A percentile compares a stretch with the other conserved stretches of the same genome.
Evolutionary conservation across 2,888 invertebrate species (phyloP).

Genomic region (Oasisia sp.): DNA sequence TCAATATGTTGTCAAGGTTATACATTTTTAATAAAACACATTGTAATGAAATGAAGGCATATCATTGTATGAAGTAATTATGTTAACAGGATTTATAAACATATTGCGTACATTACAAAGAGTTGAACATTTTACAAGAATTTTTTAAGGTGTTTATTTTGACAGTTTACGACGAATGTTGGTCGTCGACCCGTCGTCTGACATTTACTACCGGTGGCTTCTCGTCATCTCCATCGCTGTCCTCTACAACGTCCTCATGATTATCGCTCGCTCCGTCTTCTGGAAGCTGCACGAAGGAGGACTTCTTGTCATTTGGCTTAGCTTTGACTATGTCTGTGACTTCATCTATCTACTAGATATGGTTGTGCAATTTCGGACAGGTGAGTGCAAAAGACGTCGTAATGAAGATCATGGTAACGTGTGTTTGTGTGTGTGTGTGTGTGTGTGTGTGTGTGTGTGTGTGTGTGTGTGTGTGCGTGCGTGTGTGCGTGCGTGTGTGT

Average conservation of each 20-base stretch:
- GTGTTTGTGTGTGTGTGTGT: not conserved
- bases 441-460: not conserved
- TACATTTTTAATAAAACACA: too few relatives aligned
- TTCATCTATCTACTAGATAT: conserved; percentile 87
- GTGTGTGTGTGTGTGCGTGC: not conserved
- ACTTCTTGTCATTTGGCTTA: conserved; percentile 75
- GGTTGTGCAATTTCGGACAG: conserved; percentile 88
- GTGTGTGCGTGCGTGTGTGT: not conserved
- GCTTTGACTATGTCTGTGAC: conserved; percentile 87
- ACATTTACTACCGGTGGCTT: conserved; percentile 90
- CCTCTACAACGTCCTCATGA: conserved; percentile 90
- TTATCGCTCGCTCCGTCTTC: conserved; percentile 90
- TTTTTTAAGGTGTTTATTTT: not conserved
- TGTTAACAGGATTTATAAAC: too few relatives aligned
- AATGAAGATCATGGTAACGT: not conserved
- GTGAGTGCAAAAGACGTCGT: conserved; percentile 67
- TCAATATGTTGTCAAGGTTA: too few relatives aligned
- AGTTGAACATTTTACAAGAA: too few relatives aligned
- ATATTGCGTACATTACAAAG: too few relatives aligned
- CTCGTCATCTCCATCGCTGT: conserved; percentile 86
- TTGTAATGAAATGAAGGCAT: too few relatives aligned
- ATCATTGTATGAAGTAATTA: too few relatives aligned
- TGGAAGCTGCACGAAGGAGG: conserved; percentile 83
- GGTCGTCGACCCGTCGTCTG: conserved; percentile 80
- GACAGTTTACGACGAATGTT: conserved; percentile 58